Base-by-base conservation (phyloP, 2,888 invertebrate genomes). In the Erannis defoliaria region DNA sequence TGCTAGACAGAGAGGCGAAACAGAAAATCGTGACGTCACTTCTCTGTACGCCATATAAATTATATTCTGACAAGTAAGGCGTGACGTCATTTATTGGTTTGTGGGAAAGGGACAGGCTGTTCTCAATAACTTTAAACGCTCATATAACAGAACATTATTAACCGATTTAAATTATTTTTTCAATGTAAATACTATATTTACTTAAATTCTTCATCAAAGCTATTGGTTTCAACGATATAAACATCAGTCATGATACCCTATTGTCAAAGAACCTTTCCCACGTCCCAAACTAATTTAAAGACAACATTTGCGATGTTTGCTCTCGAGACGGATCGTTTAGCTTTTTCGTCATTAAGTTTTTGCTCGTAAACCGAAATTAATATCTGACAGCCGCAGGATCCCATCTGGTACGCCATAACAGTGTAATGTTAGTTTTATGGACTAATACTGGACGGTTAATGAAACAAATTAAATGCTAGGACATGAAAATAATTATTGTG, bases 291-390 rank as follows among this genome's bases (percentile, higher is more conserved):
- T 63, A 59, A 55, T 64, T 59, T 58, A 18, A 59, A 59, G 42
- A 26, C 43, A 43, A 35, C 38, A 51, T 51, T 38, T 33, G 19
- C n/a, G 45, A 33, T 55, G 46, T 29, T 48, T 38, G 21, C 42
- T 19, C 16, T 18, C 43, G 29, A 57, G 56, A 61, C 35, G 51
- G 45, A 53, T 63, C 63, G 60, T 53, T 67, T 55, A 42, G 55
- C 60, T 64, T 65, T 62, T 62, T 62, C 56, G 56, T 65, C 65
- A 69, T 66, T 64, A 68, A 53, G 62, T 71, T 76, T 69, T 67
- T 68, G 64, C 64, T 61, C 71, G 71, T 78, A 75, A 77, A 77
- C 71, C 21, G 45, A 58, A 49, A 76, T 75, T 78, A 75, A 70
- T 75, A 76, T 72, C 66, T 67, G 67, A 74, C 65, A 64, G 63